These are phyloP conservation scores for Gopherus flavomarginatus DNA, from an alignment of 2,113 vertebrate genomes.

Conservation along the genomic window DNA sequence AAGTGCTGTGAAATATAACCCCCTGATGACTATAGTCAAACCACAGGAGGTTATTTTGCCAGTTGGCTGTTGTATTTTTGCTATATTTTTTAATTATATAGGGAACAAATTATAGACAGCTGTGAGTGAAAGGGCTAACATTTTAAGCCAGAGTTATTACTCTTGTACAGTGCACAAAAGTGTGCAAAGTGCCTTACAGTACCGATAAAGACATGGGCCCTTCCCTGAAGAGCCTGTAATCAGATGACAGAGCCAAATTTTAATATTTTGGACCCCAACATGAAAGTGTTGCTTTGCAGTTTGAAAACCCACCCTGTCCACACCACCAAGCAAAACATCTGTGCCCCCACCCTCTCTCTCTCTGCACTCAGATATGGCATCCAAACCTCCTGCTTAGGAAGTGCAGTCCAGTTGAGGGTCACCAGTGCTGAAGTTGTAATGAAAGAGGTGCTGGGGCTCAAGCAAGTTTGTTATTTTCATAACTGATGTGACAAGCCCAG, in stretches of 20 bases:
- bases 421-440: no score
- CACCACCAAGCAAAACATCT: no score
- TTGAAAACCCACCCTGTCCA: neutral
- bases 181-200: neutral
- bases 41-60: neutral
- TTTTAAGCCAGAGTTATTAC: neutral
- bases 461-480: no score
- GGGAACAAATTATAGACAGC: neutral
- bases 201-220: neutral
- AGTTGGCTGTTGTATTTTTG: neutral
- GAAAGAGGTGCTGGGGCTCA: no score
- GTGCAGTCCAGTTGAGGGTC: no score
- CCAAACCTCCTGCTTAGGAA: no score
- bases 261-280: neutral
- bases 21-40: neutral
- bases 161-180: neutral
- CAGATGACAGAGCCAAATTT: neutral
- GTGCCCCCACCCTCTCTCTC: no score
- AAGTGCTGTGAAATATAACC: fast-evolving
- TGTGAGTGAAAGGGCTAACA: neutral
- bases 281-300: neutral
- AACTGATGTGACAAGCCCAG: no score
- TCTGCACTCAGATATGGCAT: no score
- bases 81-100: neutral
- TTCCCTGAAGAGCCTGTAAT: neutral